Evolutionary conservation across 2,888 invertebrate genomes (phyloP), one percentile per base, ranked within the genome.

Genomic region (Sinelater perroti): DNA sequence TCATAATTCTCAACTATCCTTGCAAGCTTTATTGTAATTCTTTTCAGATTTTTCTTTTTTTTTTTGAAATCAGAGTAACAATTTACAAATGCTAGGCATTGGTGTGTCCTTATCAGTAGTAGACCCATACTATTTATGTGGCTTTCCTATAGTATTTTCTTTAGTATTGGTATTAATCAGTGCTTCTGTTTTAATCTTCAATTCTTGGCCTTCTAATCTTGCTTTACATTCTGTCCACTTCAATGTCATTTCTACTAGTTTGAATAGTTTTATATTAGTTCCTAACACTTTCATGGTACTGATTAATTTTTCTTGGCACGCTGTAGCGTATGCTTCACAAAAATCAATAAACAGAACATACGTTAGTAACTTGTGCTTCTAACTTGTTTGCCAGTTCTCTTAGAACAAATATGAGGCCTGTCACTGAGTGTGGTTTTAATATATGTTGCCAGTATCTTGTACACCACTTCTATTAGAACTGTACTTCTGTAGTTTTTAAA

Each of bases 301-400:
- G n/a, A 30, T 30, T 30, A 30, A 8, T n/a, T 30, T 3, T 3
- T 30, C 30, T 8, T 8, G 30, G 8, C n/a, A 10, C 30, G 11
- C n/a, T 30, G 5, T 5, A 30, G 3, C 30, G 11, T n/a, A 30
- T 3, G 30, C 30, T n/a, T 30, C 4, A 8, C n/a, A 11, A 30
- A 30, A 30, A 30, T 30, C 30, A 8, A 30, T 30, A 30, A 30
- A 30, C 30, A 30, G 30, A 8, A 30, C 30, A 30, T 30, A n/a
- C 3, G 30, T 30, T n/a, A 10, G 30, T 30, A 30, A 30, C 30
- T 30, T 3, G 30, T 30, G 30, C 11, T 30, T 11, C 3, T 30
- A 30, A 8, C 30, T 30, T 30, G 11, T n/a, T 30, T 30, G 30
- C n/a, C n/a, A 30, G 30, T 30, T 30, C 30, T 11, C 30, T 30